Conservation (phyloP, 2,113 vertebrate species). For the Pholis gunnellus region DNA sequence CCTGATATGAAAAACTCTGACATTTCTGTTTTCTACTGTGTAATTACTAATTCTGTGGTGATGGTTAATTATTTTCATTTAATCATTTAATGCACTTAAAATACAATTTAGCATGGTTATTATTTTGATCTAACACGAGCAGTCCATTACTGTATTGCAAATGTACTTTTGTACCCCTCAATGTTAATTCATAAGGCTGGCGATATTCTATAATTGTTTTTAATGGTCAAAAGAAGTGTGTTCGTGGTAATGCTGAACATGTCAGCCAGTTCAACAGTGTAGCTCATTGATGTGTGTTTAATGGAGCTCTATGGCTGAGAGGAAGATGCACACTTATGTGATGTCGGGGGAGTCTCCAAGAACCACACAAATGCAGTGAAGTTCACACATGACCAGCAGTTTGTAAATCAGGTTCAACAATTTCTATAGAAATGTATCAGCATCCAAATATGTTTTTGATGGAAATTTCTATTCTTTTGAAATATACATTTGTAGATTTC, state of each 20-base stretch:
- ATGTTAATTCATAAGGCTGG: background rate
- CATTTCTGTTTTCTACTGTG: conserved; percentile 1
- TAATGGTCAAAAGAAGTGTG: background rate
- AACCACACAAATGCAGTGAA: too few species aligned
- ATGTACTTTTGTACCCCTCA: background rate
- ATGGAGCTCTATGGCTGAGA: too few species aligned
- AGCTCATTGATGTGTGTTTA: background rate
- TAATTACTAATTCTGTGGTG: conserved; percentile 9
- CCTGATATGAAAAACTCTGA: conserved; percentile 46
- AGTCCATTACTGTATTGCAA: background rate
- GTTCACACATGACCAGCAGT: too few species aligned
- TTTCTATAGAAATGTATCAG: background rate
- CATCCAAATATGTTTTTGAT: background rate
- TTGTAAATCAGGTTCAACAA: too few species aligned
- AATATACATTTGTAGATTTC: too few species aligned
- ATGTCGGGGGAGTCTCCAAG: too few species aligned
- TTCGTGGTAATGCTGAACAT: background rate
- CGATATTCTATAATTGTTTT: background rate
- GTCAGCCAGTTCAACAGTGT: background rate
- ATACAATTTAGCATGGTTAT: background rate
- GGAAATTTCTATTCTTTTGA: background rate
- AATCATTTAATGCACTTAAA: conserved; percentile 4
- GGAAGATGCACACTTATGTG: too few species aligned
- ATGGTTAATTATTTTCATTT: background rate
- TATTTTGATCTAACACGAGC: background rate